A percentile compares a stretch with the other conserved stretches of the same genome.
Conservation (phyloP, 1,140 invertebrate species). For the Melanaphis sacchari region DNA sequence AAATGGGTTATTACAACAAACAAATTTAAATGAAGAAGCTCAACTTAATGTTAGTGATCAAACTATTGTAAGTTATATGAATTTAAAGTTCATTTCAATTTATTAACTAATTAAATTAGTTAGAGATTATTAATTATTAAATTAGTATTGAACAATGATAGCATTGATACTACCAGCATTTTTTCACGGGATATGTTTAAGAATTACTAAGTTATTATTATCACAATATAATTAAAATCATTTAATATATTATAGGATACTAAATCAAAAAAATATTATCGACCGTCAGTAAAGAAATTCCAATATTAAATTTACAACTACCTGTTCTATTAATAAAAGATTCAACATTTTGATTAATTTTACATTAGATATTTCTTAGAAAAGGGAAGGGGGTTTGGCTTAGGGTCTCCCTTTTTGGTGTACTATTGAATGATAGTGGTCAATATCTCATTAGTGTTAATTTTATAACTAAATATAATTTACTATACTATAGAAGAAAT, state of each 20-base stretch:
- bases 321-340: background rate
- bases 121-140: background rate
- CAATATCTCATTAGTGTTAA: too few relatives aligned
- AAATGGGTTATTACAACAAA: constrained; percentile 38
- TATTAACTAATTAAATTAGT: background rate
- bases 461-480: too few relatives aligned
- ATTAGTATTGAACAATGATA: background rate
- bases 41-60: constrained; percentile 43
- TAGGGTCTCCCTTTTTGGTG: too few relatives aligned
- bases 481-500: too few relatives aligned
- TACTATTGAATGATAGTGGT: too few relatives aligned
- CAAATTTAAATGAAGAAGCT: constrained; percentile 50
- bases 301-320: background rate
- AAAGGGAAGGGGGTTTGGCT: too few relatives aligned
- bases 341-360: background rate
- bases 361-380: background rate
- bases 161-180: too few relatives aligned
- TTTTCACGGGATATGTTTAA: too few relatives aligned
- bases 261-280: too few relatives aligned
- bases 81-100: background rate
- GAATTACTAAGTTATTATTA: too few relatives aligned
- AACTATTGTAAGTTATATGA: constrained; percentile 43
- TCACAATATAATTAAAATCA: too few relatives aligned
- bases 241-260: too few relatives aligned
- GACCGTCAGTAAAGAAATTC: background rate